Base-by-base conservation (phyloP, 2,113 vertebrate species). In the Larimichthys crocea region DNA sequence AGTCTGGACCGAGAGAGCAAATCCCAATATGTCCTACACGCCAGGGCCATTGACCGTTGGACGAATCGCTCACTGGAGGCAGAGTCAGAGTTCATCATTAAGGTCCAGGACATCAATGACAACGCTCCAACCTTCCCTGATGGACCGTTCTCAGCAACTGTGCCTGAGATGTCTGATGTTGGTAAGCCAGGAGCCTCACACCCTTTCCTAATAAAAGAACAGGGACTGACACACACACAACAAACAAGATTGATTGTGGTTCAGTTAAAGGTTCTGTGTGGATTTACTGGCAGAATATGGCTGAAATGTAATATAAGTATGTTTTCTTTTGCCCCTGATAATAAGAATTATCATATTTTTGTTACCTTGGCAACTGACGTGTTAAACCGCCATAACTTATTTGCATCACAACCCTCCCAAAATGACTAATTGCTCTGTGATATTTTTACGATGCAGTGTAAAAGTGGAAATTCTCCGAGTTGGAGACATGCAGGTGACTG, bases 31-130 rank as follows among this genome's bases (percentile, higher is more conserved):
- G 96, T 98, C 10, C 94, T 98, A 57, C 97, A 97, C 11, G 97
- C 97, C 4, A 96, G 96, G 78, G 97, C 97, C 49, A 94, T 98
- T 40, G 96, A 98, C 57, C 93, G 96, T 75, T 70, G 94, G 85
- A 97, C 97, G 26, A 97, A 97, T 90, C 96, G 95, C 74, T 96
- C 96, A 0, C 94, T 98, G 0, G 97, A 98, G 56, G 96, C 96
- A 0, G 96, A 98, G 88, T 98, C 97, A 0, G 97, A 98, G 83
- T 98, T 98, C 85, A 98, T 98, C 91, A 97, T 98, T 93, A 98
- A 98, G 92, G 97, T 98, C 3, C 97, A 98, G 90, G 97, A 98
- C 59, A 97, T 98, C 92, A 98, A 98, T 0, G 97, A 98, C 91
- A 98, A 98, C 2, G 96, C 97, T 11, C 97, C 97, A 5, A 96